These are phyloP conservation scores for Eira barbara DNA, from an alignment of 2,113 vertebrate genomes.

Conservation along the genomic window DNA sequence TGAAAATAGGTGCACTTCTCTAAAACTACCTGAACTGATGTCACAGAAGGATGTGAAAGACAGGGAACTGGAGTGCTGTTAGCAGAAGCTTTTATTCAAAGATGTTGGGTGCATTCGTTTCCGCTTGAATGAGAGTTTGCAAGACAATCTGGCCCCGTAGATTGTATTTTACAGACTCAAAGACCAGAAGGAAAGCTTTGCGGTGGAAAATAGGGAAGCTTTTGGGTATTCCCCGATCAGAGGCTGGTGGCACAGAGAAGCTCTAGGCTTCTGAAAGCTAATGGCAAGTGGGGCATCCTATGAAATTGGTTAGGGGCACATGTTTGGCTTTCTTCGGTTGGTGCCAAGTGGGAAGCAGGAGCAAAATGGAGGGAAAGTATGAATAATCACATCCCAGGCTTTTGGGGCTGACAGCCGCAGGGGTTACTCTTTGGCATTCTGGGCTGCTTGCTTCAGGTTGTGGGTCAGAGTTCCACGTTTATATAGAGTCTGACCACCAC, in stretches of 20 bases:
- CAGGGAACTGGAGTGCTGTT: neutral
- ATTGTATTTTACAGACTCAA: neutral
- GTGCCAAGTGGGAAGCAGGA: neutral
- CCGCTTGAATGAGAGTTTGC: neutral
- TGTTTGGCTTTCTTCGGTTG: neutral
- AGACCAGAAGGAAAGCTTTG: neutral
- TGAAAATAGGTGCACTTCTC: neutral
- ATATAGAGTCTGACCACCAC: neutral
- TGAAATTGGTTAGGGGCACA: neutral
- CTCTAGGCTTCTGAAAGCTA: neutral
- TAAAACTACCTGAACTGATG: neutral
- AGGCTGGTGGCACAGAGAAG: neutral
- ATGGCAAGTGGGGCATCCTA: neutral
- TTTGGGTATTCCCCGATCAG: rapidly evolving
- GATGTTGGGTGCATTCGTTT: neutral
- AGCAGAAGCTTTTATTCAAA: neutral
- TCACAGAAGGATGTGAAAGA: neutral
- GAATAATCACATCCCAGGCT: neutral
- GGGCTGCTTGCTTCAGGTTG: neutral
- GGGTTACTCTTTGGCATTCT: neutral
- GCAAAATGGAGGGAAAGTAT: neutral
- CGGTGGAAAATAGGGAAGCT: neutral
- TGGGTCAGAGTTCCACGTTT: neutral
- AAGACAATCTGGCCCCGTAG: neutral
- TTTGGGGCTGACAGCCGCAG: neutral